These are phyloP conservation scores for Eupsittula cactorum DNA, from an alignment of 2,113 vertebrate species.

Conservation along the genomic window DNA sequence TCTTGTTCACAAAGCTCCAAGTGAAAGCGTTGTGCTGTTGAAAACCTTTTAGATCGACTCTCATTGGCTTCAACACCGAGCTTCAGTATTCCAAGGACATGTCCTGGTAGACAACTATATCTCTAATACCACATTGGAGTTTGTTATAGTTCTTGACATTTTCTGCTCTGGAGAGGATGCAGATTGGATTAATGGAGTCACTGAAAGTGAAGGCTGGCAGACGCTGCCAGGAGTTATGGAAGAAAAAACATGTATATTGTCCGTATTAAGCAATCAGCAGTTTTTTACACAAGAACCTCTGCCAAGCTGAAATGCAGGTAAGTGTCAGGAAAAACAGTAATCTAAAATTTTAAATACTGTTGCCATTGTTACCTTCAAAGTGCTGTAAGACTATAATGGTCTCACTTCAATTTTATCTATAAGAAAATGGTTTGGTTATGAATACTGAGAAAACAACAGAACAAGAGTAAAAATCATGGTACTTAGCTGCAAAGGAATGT, in stretches of 20 bases:
- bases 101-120: neutral
- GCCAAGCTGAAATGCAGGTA: neutral
- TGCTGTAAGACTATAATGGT: neutral
- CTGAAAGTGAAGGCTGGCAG: neutral
- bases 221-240: neutral
- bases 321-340: neutral
- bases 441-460: neutral
- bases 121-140: neutral
- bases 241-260: neutral
- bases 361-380: neutral
- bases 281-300: neutral
- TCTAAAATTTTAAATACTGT: neutral
- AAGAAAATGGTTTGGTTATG: neutral
- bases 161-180: neutral
- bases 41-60: neutral
- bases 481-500: neutral
- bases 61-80: neutral
- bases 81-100: neutral
- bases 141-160: neutral
- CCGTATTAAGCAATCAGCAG: neutral
- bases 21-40: neutral
- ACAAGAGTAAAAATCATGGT: neutral
- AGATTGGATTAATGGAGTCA: neutral
- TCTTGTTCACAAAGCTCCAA: neutral
- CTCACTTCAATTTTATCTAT: neutral